A percentile compares a stretch with the other conserved stretches of the same genome.
Evolutionary conservation across 2,888 invertebrate genomes (phyloP).

Genomic region (Pandemis cinnamomeana): DNA sequence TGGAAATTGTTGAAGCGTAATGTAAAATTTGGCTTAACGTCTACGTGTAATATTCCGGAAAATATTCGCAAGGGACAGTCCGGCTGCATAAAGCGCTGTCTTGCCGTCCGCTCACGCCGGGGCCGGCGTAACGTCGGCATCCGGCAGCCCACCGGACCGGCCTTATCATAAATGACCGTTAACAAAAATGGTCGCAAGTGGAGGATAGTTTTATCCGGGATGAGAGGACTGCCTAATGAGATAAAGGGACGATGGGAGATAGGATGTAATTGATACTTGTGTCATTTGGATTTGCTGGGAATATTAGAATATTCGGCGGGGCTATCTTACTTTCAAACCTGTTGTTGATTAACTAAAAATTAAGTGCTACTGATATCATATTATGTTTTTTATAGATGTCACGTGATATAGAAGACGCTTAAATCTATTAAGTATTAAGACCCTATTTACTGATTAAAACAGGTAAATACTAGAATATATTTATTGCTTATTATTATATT

Average conservation of each 20-base stretch:
- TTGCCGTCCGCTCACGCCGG: conserved; percentile 34
- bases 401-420: no score
- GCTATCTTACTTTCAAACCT: not conserved
- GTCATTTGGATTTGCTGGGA: not conserved
- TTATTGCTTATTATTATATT: no score
- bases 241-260: conserved; percentile 13
- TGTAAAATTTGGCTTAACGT: conserved; percentile 41
- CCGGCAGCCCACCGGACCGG: conserved; percentile 9
- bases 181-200: conserved; percentile 19
- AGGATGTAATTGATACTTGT: conserved; percentile 10
- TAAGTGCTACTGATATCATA: no score
- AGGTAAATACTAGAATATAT: no score
- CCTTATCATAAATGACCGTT: conserved; percentile 35
- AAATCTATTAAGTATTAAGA: no score
- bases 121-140: conserved; percentile 13
- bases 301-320: not conserved
- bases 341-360: not conserved
- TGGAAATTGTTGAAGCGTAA: conserved; percentile 41
- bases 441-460: no score
- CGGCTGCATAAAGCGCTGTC: conserved; percentile 40
- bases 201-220: conserved; percentile 19
- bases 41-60: conserved; percentile 48
- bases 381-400: no score
- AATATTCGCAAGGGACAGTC: conserved; percentile 49
- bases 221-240: conserved; percentile 12